phyloP scores from a whole-genome alignment of 2,797 vertebrate genomes.

The Enteromius anoplus region DNA sequence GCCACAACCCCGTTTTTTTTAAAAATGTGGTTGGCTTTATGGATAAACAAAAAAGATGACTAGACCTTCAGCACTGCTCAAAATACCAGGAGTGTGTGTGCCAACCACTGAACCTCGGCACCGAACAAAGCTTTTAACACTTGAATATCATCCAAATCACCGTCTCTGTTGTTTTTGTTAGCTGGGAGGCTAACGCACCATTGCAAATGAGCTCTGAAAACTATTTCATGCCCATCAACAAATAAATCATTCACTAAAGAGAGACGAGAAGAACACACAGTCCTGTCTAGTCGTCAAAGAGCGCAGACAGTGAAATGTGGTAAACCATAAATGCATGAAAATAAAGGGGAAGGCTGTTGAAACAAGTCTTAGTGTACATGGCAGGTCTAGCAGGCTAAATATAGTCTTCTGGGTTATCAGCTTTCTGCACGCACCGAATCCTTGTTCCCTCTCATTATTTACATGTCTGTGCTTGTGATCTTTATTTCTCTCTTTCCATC shows the following conservation, averaged over 20 bases:
- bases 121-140: neutral
- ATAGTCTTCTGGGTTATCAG: constrained; percentile 81
- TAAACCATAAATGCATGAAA: constrained; percentile 71
- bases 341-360: constrained; percentile 72
- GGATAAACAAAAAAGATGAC: neutral
- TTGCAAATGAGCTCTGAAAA: constrained; percentile 49
- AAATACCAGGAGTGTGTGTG: neutral
- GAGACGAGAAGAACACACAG: constrained; percentile 3
- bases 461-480: constrained; percentile 78
- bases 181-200: constrained; percentile 35
- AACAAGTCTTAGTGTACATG: constrained; percentile 77
- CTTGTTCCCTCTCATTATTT: constrained; percentile 83
- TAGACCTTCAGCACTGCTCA: constrained; percentile 5
- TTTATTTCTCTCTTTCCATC: constrained; percentile 26
- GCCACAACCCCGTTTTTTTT: neutral
- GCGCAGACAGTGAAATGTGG: constrained; percentile 48
- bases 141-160: constrained; percentile 16
- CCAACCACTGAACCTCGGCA: neutral
- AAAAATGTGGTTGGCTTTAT: neutral
- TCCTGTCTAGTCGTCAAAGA: constrained; percentile 18
- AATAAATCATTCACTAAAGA: constrained; percentile 49
- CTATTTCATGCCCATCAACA: constrained; percentile 49
- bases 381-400: constrained; percentile 81
- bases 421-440: constrained; percentile 74
- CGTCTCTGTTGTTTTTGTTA: constrained; percentile 4